Conservation (phyloP, 2,888 invertebrate species). For the Plebejus argus region DNA sequence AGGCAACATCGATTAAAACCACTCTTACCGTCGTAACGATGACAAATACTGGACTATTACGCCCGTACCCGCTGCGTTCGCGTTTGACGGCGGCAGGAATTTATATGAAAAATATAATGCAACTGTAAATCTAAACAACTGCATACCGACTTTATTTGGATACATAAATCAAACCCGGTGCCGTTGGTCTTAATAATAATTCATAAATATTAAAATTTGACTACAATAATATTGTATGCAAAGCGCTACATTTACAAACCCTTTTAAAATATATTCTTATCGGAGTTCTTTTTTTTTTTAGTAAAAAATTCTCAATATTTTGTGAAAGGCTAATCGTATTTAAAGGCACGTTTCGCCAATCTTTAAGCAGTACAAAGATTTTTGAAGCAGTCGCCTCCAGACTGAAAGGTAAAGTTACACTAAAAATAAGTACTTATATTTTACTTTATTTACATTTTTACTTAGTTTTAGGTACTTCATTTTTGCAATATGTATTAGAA, state of each 20-base stretch:
- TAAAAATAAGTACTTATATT: background rate
- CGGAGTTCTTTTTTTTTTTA: background rate
- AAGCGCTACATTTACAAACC: background rate
- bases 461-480: background rate
- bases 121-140: slow-evolving; percentile 36
- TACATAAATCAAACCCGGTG: slow-evolving; percentile 33
- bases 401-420: background rate
- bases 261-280: background rate
- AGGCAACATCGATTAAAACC: slow-evolving; percentile 19
- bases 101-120: slow-evolving; percentile 41
- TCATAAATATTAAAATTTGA: slow-evolving; percentile 23
- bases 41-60: slow-evolving; percentile 19
- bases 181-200: slow-evolving; percentile 33
- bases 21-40: slow-evolving; percentile 16
- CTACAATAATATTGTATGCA: background rate
- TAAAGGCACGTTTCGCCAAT: background rate
- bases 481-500: background rate
- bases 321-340: slow-evolving; percentile 1
- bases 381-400: background rate
- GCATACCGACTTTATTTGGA: slow-evolving; percentile 37
- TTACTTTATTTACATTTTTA: background rate
- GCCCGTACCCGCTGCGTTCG: background rate
- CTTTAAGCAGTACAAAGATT: background rate
- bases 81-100: slow-evolving; percentile 38
- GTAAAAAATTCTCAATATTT: background rate